Base-by-base conservation (phyloP, 1,140 invertebrate species). In the Lasioglossum albipes region DNA sequence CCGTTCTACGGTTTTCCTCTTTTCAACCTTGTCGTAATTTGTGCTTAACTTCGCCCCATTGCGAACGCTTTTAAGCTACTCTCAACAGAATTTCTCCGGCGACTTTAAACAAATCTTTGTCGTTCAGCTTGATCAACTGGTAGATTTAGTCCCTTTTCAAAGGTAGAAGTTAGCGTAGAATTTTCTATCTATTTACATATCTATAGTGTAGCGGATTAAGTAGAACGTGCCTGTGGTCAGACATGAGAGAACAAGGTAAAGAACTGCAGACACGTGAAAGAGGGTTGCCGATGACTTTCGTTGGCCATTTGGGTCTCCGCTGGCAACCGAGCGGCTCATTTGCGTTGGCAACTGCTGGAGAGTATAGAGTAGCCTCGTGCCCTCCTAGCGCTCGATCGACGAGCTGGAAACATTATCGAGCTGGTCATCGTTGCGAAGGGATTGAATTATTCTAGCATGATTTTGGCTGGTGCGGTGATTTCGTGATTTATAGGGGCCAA, bases 371-470 rank as follows among this genome's bases (percentile, higher is more conserved):
- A 49, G 45, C 45, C 45, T 12, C 45, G 45, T 49, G 45, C 9
- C 45, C 13, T 54, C 1, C 45, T 18, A 22, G 52, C 52, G 13
- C 54, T 9, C 16, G 12, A 57, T 27, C 49, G 67, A 42, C 65
- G n/a, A 61, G 22, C 54, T 57, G 41, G 41, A 31, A 68, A 68
- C 49, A 54, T 20, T 54, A 16, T 65, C 64, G 31, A 41, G 6
- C 66, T 4, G 65, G 41, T 20, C 41, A 45, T 22, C 20, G 42
- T 68, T 49, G 27, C 66, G 42, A 49, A 16, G 41, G 42, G 66
- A 68, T 68, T 52, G 66, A 68, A 68, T 68, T 68, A 68, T 68
- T 68, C 66, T 68, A 68, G 66, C 66, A 67, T 76, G 66, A 76
- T 76, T 76, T 45, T 22, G 7, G 66, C 31, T 49, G 31, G 36